Base-by-base conservation (phyloP, 2,888 invertebrate species). In the Sinotaia quadrata region DNA sequence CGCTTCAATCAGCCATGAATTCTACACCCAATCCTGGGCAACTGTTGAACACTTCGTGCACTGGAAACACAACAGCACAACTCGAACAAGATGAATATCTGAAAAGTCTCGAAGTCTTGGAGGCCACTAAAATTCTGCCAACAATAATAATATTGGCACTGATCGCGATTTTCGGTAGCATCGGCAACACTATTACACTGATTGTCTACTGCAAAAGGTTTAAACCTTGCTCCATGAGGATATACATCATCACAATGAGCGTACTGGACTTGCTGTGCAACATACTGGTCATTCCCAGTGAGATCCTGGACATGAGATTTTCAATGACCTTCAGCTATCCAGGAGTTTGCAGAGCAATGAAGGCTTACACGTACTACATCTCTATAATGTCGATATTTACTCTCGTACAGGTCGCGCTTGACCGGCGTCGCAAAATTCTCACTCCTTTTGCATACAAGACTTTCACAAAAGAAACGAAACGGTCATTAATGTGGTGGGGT, bases 351-450 rank as follows among this genome's bases (percentile, higher is more conserved):
- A 77, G 79, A 31, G 52, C 73, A 4, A 68, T 78, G 4, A 73
- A 81, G 8, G 77, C 75, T 56, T 66, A 75, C 27, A 78, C 78
- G 47, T 74, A 78, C 8, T 76, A 80, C 52, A 67, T 76, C 18
- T 77, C 78, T 8, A 72, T 81, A 24, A 76, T 73, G 33, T 81
- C 83, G 2, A 81, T 78, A 2, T 73, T 83, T 54, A 78, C 78
- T 31, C 74, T 83, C 24, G 74, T 79, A 1, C 75, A 78, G 1
- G 81, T 83, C 60, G 79, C 81, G 4, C 73, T 78, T 15, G 81
- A 81, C 59, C 60, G 81, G 18, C 79, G 79, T 57, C 58, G 80
- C n/a, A 72, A 78, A 54, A 78, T 83, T 36, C n/a, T n/a, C n/a
- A n/a, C n/a, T n/a, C n/a, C n/a, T n/a, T n/a, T n/a, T n/a, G n/a